A percentile compares a stretch with the other conserved stretches of the same genome.
Conservation (phyloP, 64 coral and sea anemone genomes). For the Astreopora myriophthalma region DNA sequence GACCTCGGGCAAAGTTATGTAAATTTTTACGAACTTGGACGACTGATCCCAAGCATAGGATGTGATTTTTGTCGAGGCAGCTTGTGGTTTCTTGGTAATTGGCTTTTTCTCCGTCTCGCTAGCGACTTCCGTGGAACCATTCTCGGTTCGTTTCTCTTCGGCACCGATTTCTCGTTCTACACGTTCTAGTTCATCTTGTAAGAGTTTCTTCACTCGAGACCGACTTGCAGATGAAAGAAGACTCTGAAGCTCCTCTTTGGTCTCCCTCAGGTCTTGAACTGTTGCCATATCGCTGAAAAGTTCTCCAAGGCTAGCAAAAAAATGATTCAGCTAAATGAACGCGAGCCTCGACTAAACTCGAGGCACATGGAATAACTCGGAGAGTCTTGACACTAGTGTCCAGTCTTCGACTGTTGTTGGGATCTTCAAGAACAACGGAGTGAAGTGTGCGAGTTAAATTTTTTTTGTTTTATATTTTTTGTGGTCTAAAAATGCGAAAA, state of each 20-base stretch:
- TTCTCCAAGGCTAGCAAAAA: not conserved
- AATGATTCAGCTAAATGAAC: not conserved
- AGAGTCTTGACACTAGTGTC: constrained; percentile 7
- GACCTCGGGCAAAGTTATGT: constrained; percentile 70
- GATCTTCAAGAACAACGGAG: not conserved
- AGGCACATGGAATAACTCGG: no score
- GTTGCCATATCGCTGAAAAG: constrained; percentile 53
- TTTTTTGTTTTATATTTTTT: constrained; percentile 13
- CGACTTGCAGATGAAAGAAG: constrained; percentile 52
- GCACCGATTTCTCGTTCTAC: constrained; percentile 66
- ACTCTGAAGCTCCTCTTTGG: constrained; percentile 67
- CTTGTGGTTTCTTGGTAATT: not conserved
- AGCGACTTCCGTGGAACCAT: not conserved
- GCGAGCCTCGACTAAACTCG: no score
- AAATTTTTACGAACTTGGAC: constrained; percentile 86
- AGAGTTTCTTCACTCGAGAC: constrained; percentile 76
- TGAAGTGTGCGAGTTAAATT: not conserved
- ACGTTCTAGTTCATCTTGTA: constrained; percentile 72
- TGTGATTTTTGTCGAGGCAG: constrained; percentile 53
- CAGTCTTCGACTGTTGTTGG: not conserved
- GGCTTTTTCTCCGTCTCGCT: constrained; percentile 33
- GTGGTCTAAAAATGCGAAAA: constrained; percentile 81
- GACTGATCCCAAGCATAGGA: constrained; percentile 94
- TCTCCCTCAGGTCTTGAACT: constrained; percentile 35
- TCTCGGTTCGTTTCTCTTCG: constrained; percentile 15